Evolutionary conservation across 2,797 vertebrate species (phyloP), one percentile per base, ranked within the genome.

Genomic region (Lepus oiostolus): DNA sequence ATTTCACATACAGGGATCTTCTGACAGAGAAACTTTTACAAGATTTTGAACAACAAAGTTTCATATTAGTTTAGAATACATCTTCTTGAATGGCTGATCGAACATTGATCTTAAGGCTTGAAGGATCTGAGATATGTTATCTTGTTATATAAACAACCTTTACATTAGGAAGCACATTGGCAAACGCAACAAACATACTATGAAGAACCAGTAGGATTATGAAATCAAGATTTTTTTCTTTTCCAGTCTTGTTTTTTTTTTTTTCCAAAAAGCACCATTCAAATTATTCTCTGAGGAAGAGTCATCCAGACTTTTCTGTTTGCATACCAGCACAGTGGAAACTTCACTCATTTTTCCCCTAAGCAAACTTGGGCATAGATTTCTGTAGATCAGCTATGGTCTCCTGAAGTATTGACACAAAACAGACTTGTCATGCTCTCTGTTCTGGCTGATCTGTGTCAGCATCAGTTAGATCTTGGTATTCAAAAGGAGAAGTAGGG

Each of bases 211-310:
- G 68, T 5, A 87, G n/a, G 35, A 87, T 47, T 81, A 85, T 89
- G 68, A 95, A 93, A 77, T 95, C 26, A 94, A 93, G 58, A 63
- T 63, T 70, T 67, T 89, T 94, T 67, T 76, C n/a, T 79, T 89
- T 70, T 22, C 85, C 70, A 90, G 12, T 80, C 82, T 92, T 72
- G 58, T 86, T 93, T 42, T 88, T 96, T 32, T 96, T 32, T 35
- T 35, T 75, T 38, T 47, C 8, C 70, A 96, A 90, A 94, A 95
- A 94, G 19, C 26, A 95, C 74, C 90, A 35, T 47, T 90, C 26
- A 86, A 90, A 42, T n/a, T 52, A 90, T 94, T 91, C 30, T 65
- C 89, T 70, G 83, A 74, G 60, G 42, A 77, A 32, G 83, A 70
- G 24, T 93, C 67, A 88, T 38, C 47, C 54, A 85, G 38, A 7